Percentiles rank a stretch among this genome's conserved stretches.
Conservation (phyloP, 2,888 invertebrate species). For the Lacanobia wlatinum region DNA sequence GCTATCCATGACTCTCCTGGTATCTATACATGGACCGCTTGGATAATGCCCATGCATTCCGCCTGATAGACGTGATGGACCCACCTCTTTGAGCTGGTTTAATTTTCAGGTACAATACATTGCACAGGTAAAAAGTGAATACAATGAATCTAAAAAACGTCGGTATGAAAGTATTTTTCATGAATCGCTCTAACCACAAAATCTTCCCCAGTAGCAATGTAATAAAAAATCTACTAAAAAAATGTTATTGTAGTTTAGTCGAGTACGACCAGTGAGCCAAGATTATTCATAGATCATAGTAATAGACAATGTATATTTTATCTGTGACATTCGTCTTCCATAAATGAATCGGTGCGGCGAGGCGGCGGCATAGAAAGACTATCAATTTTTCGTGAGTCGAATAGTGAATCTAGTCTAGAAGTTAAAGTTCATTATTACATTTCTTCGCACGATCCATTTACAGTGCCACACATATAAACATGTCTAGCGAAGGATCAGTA, state of each 20-base stretch:
- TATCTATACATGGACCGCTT: no score
- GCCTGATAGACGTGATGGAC: no score
- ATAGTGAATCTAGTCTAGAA: conserved; percentile 64
- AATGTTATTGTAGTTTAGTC: conserved; percentile 1
- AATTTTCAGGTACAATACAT: no score
- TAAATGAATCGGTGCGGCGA: conserved; percentile 76
- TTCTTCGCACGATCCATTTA: conserved; percentile 32
- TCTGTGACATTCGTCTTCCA: conserved; percentile 65
- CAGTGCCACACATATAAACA: conserved; percentile 62
- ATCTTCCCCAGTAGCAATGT: no score
- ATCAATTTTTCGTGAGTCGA: conserved; percentile 63
- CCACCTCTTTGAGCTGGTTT: no score
- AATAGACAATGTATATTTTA: conserved; percentile 17
- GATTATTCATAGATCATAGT: neutral
- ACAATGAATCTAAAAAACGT: no score
- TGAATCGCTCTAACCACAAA: no score
- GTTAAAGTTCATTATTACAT: conserved; percentile 41
- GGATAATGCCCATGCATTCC: no score
- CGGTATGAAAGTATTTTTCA: no score
- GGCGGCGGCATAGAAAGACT: conserved; percentile 60
- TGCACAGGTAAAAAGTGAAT: no score
- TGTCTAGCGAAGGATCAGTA: conserved; percentile 88
- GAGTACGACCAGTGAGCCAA: conserved; percentile 2
- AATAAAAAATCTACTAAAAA: neutral
- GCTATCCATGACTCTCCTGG: no score